Percentiles rank a stretch among this genome's conserved stretches.
These are phyloP conservation scores for Paramormyrops kingsleyae DNA, from an alignment of 2,113 vertebrate genomes.

Conservation along the genomic window DNA sequence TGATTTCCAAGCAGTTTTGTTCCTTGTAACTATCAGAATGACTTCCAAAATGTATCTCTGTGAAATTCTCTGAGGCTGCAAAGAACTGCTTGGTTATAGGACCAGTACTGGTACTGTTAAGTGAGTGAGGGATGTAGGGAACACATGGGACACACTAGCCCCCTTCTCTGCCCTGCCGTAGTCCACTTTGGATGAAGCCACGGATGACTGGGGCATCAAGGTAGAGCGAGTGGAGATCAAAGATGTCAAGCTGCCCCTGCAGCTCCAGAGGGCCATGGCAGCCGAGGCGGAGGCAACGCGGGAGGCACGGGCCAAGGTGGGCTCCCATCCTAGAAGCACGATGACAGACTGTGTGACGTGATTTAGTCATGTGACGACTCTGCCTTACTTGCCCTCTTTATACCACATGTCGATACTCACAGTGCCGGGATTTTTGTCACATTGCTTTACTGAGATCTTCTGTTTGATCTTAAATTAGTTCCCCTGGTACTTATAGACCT, in stretches of 20 bases:
- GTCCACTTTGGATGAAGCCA: constrained; percentile 79
- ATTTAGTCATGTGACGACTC: neutral
- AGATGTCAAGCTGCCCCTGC: constrained; percentile 85
- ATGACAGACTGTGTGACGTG: neutral
- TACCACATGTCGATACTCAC: neutral
- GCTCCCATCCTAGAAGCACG: neutral
- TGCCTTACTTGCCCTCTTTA: neutral
- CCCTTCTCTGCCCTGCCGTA: constrained; percentile 33
- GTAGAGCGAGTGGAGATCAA: constrained; percentile 98
- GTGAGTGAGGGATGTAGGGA: neutral
- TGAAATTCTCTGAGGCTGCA: neutral
- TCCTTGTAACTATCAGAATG: neutral
- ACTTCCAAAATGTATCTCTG: neutral
- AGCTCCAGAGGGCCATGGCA: neutral
- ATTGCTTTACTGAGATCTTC: neutral
- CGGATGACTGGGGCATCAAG: constrained; percentile 92
- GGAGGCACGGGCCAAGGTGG: constrained; percentile 90
- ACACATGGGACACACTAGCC: neutral
- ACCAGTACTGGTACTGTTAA: neutral
- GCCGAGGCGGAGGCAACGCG: constrained; percentile 57
- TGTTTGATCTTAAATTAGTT: neutral
- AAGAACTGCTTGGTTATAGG: neutral
- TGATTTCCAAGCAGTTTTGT: neutral
- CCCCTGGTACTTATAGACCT: neutral
- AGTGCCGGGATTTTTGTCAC: neutral